phyloP scores from a whole-genome alignment of 37 sponge, comb jelly and placozoan species.

The Theonella swinhoei region DNA sequence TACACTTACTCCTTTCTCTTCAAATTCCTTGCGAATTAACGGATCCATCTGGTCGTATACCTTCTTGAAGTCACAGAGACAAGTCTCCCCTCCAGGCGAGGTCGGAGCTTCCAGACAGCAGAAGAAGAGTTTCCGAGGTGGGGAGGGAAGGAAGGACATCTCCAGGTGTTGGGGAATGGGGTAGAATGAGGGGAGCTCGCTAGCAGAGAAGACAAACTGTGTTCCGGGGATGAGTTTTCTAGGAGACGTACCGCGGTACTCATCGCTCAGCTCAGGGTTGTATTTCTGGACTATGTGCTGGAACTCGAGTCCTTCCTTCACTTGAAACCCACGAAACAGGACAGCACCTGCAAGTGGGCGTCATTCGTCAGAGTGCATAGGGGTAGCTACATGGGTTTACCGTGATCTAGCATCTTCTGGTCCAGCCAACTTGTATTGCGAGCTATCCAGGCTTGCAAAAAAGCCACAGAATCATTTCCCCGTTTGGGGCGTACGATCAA shows the following conservation, averaged over 20 bases:
- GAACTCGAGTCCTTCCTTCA: constrained; percentile 47
- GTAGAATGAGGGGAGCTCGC: constrained; percentile 68
- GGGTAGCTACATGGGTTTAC: constrained; percentile 6
- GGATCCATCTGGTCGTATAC: constrained; percentile 75
- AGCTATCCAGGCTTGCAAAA: constrained; percentile 51
- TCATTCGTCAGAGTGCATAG: not conserved
- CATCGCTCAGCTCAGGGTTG: constrained; percentile 50
- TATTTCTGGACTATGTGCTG: constrained; percentile 39
- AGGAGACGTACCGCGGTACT: constrained; percentile 77
- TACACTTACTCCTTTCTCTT: constrained; percentile 67
- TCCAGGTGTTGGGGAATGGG: constrained; percentile 81
- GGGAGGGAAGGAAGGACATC: constrained; percentile 75
- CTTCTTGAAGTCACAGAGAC: constrained; percentile 69
- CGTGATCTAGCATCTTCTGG: constrained; percentile 60
- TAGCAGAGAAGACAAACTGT: constrained; percentile 75
- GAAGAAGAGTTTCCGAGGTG: constrained; percentile 70
- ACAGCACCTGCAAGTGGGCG: constrained; percentile 47
- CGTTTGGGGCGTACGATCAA: constrained; percentile 47
- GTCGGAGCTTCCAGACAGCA: constrained; percentile 76
- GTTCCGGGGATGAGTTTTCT: constrained; percentile 64
- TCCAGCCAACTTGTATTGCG: constrained; percentile 56
- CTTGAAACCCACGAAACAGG: constrained; percentile 59
- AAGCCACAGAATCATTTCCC: constrained; percentile 41
- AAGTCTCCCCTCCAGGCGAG: constrained; percentile 72
- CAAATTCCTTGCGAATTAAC: constrained; percentile 45